These are phyloP conservation scores for Melieria omissa DNA, from an alignment of 2,888 invertebrate genomes.

Conservation along the genomic window DNA sequence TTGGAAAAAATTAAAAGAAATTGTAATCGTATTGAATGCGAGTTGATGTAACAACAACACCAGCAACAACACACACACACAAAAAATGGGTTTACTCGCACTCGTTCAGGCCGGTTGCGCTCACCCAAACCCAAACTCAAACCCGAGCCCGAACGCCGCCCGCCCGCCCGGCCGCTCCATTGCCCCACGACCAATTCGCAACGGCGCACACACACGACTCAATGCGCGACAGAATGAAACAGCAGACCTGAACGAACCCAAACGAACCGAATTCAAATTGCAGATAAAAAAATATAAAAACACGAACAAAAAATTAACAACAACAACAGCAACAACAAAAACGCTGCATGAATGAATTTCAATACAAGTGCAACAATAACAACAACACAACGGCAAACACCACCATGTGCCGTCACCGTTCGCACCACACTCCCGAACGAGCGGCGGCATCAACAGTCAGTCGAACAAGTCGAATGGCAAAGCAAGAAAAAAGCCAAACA, in stretches of 20 bases:
- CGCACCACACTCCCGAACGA: too few relatives aligned
- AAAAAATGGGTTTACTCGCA: not conserved
- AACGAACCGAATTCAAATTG: slow-evolving; percentile 23
- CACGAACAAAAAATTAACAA: slow-evolving; percentile 9
- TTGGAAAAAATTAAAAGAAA: slow-evolving; percentile 27
- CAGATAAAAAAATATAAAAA: slow-evolving; percentile 19
- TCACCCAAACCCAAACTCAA: slow-evolving; percentile 15
- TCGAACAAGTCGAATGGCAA: too few relatives aligned
- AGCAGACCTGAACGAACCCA: slow-evolving; percentile 36
- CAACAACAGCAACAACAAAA: slow-evolving; percentile 29
- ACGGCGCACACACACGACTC: not conserved
- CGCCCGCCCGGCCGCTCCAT: not conserved
- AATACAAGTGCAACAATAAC: slow-evolving; percentile 53
- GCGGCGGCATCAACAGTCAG: too few relatives aligned
- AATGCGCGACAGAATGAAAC: slow-evolving; percentile 39
- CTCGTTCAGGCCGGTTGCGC: not conserved
- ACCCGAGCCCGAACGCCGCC: not conserved
- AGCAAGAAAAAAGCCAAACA: too few relatives aligned
- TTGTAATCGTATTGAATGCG: slow-evolving; percentile 27
- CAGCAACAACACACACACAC: not conserved
- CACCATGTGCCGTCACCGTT: too few relatives aligned
- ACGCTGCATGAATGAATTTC: slow-evolving; percentile 58
- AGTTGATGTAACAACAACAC: slow-evolving; percentile 25
- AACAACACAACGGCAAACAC: too few relatives aligned
- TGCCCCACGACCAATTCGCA: not conserved